phyloP scores from a whole-genome alignment of 1,140 invertebrate genomes.

The Myzus persicae region DNA sequence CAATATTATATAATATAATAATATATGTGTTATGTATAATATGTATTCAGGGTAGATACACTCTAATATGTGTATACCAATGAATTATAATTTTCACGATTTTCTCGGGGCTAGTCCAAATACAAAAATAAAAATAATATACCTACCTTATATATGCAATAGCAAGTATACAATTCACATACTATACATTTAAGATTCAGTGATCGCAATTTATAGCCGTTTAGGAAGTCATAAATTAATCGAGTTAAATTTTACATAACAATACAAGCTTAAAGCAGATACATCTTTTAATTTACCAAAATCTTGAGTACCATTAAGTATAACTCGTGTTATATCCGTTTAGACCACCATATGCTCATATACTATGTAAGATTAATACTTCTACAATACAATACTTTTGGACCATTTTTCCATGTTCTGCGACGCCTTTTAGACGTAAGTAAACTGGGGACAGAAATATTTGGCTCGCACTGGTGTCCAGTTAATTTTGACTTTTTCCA shows the following conservation, averaged over 20 bases:
- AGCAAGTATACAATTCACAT: too few species aligned
- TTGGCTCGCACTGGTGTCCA: neutral
- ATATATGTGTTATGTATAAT: neutral
- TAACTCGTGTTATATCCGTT: too few species aligned
- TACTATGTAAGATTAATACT: neutral
- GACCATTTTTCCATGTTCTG: neutral
- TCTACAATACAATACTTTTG: neutral
- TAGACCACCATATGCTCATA: neutral
- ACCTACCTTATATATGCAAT: too few species aligned
- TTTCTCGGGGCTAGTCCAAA: neutral
- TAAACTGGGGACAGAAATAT: neutral
- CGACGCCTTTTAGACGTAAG: neutral
- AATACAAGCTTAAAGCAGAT: neutral
- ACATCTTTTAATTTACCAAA: neutral
- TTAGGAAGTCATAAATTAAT: neutral
- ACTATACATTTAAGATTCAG: neutral
- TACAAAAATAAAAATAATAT: neutral
- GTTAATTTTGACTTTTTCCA: constrained; percentile 21
- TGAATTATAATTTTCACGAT: neutral
- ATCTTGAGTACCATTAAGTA: neutral
- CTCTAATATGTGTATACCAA: neutral
- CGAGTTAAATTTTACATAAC: neutral
- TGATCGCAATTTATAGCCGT: neutral
- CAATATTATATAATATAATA: neutral
- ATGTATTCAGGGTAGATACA: neutral